Conservation (phyloP, 2,888 invertebrate species). For the Drosophila koepferae region DNA sequence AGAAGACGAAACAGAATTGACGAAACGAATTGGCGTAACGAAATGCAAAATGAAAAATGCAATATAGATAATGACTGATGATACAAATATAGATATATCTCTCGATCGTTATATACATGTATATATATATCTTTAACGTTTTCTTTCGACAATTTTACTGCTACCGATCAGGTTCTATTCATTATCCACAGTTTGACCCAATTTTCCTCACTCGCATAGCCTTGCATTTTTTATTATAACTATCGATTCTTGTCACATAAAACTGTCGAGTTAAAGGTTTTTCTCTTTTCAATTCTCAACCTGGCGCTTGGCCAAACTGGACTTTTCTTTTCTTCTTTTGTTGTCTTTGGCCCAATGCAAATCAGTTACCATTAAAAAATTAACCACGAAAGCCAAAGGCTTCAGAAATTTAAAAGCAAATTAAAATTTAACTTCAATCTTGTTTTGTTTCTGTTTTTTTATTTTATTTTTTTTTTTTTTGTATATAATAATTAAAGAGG, state of each 20-base stretch:
- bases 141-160: neutral
- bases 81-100: neutral
- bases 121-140: neutral
- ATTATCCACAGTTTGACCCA: constrained; percentile 41
- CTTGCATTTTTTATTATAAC: constrained; percentile 35
- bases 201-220: neutral
- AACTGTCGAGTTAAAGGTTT: constrained; percentile 25
- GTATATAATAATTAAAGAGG: constrained; percentile 46
- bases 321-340: constrained; percentile 14
- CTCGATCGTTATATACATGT: neutral
- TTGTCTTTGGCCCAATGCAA: constrained; percentile 25
- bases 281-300: neutral
- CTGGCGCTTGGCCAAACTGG: constrained; percentile 37
- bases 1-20: constrained; percentile 1
- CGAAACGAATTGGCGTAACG: constrained; percentile 27
- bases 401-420: constrained; percentile 39
- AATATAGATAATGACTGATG: neutral
- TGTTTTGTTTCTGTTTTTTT: neutral
- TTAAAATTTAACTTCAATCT: constrained; percentile 38
- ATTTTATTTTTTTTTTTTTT: constrained; percentile 31
- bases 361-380: constrained; percentile 43
- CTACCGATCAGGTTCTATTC: constrained; percentile 3
- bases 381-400: constrained; percentile 34
- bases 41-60: constrained; percentile 23
- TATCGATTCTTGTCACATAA: constrained; percentile 40